Percentiles rank a stretch among this genome's conserved stretches.
phyloP scores from a whole-genome alignment of 1,140 invertebrate species.

The Cardiocondyla obscurior region DNA sequence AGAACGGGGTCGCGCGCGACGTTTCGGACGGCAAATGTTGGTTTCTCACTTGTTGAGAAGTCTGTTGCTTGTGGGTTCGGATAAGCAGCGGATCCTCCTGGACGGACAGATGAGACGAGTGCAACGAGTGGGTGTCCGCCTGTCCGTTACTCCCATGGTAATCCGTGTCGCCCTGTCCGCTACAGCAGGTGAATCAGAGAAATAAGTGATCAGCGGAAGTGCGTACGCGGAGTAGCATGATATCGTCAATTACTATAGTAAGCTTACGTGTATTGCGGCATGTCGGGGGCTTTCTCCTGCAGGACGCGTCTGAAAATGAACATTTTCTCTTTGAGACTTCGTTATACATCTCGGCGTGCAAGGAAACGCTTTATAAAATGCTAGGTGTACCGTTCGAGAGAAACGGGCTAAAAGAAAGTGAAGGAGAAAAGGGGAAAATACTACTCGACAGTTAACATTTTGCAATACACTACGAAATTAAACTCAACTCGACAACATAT shows the following conservation, averaged over 20 bases:
- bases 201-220: slow-evolving; percentile 50
- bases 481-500: background rate
- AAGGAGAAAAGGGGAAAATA: background rate
- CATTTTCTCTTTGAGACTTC: slow-evolving; percentile 7
- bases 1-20: background rate
- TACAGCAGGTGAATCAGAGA: slow-evolving; percentile 66
- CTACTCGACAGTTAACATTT: background rate
- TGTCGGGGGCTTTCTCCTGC: slow-evolving; percentile 87
- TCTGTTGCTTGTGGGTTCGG: slow-evolving; percentile 85
- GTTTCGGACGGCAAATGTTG: background rate
- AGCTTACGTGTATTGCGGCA: slow-evolving; percentile 88
- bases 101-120: slow-evolving; percentile 85
- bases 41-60: slow-evolving; percentile 85
- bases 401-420: background rate
- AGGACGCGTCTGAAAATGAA: slow-evolving; percentile 86
- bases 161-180: slow-evolving; percentile 82
- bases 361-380: background rate
- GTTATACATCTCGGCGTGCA: background rate
- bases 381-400: background rate
- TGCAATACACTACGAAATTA: background rate
- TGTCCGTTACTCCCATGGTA: slow-evolving; percentile 85
- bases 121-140: slow-evolving; percentile 85
- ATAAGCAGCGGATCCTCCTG: slow-evolving; percentile 85
- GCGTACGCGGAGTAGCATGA: background rate
- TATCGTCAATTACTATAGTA: slow-evolving; percentile 38